Evolutionary conservation across 2,888 invertebrate genomes (phyloP), one percentile per base, ranked within the genome.

Genomic region (Periphyllus acericola): DNA sequence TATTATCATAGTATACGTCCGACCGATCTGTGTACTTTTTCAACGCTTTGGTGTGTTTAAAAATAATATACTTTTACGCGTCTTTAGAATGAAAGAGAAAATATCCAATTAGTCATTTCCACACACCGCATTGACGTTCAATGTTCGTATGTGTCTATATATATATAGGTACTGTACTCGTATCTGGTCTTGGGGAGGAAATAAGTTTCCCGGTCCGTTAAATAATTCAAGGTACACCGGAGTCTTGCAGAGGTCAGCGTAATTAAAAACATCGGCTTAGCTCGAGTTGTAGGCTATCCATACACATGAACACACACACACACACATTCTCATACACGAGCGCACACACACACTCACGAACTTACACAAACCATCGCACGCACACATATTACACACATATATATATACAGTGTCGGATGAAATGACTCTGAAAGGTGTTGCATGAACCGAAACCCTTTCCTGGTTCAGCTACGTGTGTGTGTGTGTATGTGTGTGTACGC

Each of bases 371-470:
- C n/a, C n/a, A n/a, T n/a, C 14, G 9, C 55, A 55, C 55, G 25
- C 21, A 60, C 25, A 3, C 25, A 60, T n/a, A n/a, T n/a, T 34
- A 32, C 36, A 83, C 29, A 71, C 55, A 55, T n/a, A n/a, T 21
- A n/a, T 40, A 40, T 68, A 68, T 52, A 68, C 1, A 32, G 40
- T 76, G 66, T 40, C 25, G 29, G 66, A 66, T 66, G 32, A 76
- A 76, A 76, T 46, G 84, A 76, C 84, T 66, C 29, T 68, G 76
- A 84, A 68, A 84, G 84, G 75, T 76, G 84, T 84, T 84, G 32
- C 32, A 9, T 34, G 21, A 36, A 71, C 40, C 83, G 29, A 60
- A 83, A 60, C 83, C 75, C 75, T 60, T 32, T 66, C 21, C 29
- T 14, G 29, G 19, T n/a, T 17, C 6, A 68, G 29, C 74, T 74